These are phyloP conservation scores for Isaurus tuberculatus DNA, from an alignment of 92 coral and sea anemone species.

Conservation along the genomic window DNA sequence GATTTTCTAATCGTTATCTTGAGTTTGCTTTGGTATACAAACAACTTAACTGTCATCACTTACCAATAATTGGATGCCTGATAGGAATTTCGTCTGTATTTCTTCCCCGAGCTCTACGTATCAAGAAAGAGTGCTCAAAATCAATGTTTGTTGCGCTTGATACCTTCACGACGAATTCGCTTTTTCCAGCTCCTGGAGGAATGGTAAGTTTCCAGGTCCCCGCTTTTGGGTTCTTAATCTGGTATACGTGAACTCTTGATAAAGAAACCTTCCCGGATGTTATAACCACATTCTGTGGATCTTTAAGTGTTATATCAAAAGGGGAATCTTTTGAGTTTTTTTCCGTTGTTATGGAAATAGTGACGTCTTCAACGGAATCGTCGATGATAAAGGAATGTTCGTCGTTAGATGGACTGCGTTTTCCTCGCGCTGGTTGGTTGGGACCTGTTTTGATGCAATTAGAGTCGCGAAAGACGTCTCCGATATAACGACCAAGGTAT, in stretches of 20 bases:
- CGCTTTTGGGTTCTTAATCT: no score
- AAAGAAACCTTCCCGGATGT: conserved; percentile 70
- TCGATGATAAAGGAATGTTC: conserved; percentile 44
- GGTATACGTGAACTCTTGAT: no score
- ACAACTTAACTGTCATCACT: background rate
- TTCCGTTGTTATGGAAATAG: conserved; percentile 31
- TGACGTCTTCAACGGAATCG: conserved; percentile 36
- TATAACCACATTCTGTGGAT: conserved; percentile 21
- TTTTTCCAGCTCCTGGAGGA: conserved; percentile 63
- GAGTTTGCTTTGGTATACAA: no score
- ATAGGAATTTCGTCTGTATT: conserved; percentile 49
- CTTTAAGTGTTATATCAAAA: conserved; percentile 37
- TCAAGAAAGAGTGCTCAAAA: no score
- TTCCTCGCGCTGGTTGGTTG: conserved; percentile 40
- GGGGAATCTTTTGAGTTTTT: background rate
- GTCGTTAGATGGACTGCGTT: conserved; percentile 53
- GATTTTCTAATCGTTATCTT: no score
- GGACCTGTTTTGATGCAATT: background rate
- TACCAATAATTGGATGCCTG: no score
- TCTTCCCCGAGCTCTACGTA: conserved; percentile 39
- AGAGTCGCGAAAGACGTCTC: background rate
- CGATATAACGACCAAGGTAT: conserved; percentile 57
- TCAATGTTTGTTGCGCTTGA: no score
- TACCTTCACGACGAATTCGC: no score
- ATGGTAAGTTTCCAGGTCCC: conserved; percentile 82